phyloP scores from a whole-genome alignment of 2,797 vertebrate genomes.

The Megalops cyprinoides region DNA sequence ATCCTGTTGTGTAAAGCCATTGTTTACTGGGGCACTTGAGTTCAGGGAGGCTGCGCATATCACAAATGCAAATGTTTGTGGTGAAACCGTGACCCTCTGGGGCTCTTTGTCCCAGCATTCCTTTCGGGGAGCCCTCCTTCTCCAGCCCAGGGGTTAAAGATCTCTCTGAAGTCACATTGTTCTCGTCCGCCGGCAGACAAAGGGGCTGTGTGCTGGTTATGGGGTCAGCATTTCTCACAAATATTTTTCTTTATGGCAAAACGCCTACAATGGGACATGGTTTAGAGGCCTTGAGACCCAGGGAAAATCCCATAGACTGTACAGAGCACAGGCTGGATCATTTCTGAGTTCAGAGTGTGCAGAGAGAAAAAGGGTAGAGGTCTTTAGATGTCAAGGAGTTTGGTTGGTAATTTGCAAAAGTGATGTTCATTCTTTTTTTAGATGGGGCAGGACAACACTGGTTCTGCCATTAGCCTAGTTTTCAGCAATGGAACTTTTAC shows the following conservation, averaged over 20 bases:
- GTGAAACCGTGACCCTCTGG: constrained; percentile 17
- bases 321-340: neutral
- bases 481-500: neutral
- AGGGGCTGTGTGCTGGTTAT: constrained; percentile 33
- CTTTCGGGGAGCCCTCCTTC: constrained; percentile 21
- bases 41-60: constrained; percentile 10
- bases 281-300: constrained; percentile 15
- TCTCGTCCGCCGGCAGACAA: constrained; percentile 29
- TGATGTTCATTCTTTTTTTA: neutral
- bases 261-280: constrained; percentile 23
- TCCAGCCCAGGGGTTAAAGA: constrained; percentile 25
- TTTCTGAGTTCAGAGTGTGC: neutral
- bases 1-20: constrained; percentile 1
- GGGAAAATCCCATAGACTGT: constrained; percentile 2
- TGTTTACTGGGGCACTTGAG: constrained; percentile 10
- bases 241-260: constrained; percentile 36
- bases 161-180: constrained; percentile 33
- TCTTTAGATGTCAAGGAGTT: constrained; percentile 11
- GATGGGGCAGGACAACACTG: neutral
- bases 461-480: neutral
- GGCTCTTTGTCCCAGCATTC: constrained; percentile 28
- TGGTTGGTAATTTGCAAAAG: neutral
- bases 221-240: constrained; percentile 34
- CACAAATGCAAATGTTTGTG: constrained; percentile 30
- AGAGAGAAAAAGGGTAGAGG: neutral